phyloP scores from a whole-genome alignment of 2,797 vertebrate species.

The Huso huso region DNA sequence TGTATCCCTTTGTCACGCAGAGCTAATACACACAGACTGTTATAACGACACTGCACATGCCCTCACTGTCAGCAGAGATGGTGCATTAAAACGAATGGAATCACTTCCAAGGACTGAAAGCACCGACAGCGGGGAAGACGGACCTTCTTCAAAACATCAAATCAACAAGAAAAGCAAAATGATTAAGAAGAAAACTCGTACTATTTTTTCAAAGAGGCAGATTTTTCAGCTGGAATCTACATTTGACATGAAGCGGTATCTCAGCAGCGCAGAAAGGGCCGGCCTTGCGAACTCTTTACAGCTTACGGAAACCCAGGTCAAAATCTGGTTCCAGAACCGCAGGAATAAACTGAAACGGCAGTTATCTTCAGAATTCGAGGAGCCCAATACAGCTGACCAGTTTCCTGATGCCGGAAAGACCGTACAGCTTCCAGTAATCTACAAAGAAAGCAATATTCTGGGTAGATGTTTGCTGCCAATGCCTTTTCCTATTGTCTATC shows the following conservation, averaged over 20 bases:
- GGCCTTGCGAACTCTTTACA: constrained; percentile 76
- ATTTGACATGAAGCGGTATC: constrained; percentile 72
- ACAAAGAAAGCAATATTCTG: constrained; percentile 69
- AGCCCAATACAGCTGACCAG: constrained; percentile 42
- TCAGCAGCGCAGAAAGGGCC: constrained; percentile 80
- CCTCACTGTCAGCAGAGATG: constrained; percentile 34
- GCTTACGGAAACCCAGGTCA: constrained; percentile 68
- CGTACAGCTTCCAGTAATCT: constrained; percentile 61
- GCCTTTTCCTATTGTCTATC: constrained; percentile 72
- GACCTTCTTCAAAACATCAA: constrained; percentile 19
- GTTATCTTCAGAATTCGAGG: constrained; percentile 65
- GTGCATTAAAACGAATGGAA: constrained; percentile 28
- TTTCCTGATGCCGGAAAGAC: constrained; percentile 55
- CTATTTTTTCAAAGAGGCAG: constrained; percentile 80
- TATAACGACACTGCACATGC: constrained; percentile 21
- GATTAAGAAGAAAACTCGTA: constrained; percentile 74
- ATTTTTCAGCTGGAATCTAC: constrained; percentile 75
- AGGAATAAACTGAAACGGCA: constrained; percentile 76
- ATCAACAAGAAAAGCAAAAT: constrained; percentile 55
- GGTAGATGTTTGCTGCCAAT: constrained; percentile 71
- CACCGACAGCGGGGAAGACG: constrained; percentile 55
- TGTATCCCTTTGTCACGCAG: constrained; percentile 31
- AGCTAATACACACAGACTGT: constrained; percentile 30
- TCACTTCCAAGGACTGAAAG: constrained; percentile 41
- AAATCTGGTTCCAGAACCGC: constrained; percentile 76